Percentiles rank a stretch among this genome's conserved stretches.
These are phyloP conservation scores for Odontocolon sp. DNA, from an alignment of 2,888 invertebrate genomes.

Conservation along the genomic window DNA sequence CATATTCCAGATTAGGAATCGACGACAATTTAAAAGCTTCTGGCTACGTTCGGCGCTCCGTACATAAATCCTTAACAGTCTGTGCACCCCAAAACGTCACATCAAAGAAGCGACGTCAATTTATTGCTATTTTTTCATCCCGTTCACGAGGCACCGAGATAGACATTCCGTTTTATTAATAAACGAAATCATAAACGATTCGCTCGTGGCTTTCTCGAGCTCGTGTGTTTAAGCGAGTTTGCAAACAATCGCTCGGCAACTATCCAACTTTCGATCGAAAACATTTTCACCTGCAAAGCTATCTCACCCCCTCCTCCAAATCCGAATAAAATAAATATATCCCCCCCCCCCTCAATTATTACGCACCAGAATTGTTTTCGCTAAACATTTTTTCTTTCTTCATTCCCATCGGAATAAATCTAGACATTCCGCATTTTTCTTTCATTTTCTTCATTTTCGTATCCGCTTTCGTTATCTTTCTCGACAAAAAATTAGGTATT, in stretches of 20 bases:
- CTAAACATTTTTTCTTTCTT: too few relatives aligned
- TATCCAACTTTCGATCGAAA: slow-evolving; percentile 52
- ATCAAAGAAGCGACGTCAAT: background rate
- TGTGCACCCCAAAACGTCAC: background rate
- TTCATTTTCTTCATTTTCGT: too few relatives aligned
- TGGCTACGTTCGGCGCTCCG: background rate
- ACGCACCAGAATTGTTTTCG: background rate
- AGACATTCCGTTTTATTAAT: slow-evolving; percentile 54
- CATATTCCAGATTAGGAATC: too few relatives aligned
- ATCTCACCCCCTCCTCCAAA: background rate
- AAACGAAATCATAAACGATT: slow-evolving; percentile 40
- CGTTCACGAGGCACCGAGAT: background rate
- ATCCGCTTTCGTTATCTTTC: too few relatives aligned
- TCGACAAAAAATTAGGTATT: too few relatives aligned
- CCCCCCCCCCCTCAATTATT: background rate
- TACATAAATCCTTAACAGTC: background rate
- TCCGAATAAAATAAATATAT: background rate
- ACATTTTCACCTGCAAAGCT: slow-evolving; percentile 37
- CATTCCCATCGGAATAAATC: too few relatives aligned
- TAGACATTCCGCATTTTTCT: too few relatives aligned
- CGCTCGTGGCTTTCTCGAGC: slow-evolving; percentile 5
- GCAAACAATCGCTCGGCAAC: slow-evolving; percentile 52
- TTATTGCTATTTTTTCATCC: background rate
- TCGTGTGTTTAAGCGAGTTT: slow-evolving; percentile 35
- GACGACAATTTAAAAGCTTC: background rate